Conservation (phyloP, 2,797 vertebrate genomes). For the Danio choprae region DNA sequence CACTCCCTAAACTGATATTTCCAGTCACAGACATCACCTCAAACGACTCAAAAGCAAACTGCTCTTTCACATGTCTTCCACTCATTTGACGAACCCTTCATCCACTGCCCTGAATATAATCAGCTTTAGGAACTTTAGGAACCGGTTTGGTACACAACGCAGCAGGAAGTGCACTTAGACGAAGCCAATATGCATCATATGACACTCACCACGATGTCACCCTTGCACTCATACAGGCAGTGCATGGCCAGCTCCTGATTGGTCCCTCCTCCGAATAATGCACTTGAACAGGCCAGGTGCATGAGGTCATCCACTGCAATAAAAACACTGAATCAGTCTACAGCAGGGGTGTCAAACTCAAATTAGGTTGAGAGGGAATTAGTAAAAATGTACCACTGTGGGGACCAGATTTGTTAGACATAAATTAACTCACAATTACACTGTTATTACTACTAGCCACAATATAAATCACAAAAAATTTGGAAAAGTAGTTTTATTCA, state of each 20-base stretch:
- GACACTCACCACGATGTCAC: constrained; percentile 91
- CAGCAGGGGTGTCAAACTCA: too few relatives aligned
- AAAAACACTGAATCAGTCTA: background rate
- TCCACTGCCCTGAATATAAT: background rate
- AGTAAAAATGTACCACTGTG: too few relatives aligned
- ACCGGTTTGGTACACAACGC: constrained; percentile 2
- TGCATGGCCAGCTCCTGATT: constrained; percentile 96
- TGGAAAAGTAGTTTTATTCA: too few relatives aligned
- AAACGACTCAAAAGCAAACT: background rate
- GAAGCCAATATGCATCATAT: constrained; percentile 46
- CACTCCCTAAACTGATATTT: constrained; percentile 2
- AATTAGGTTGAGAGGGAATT: too few relatives aligned
- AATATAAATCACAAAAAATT: too few relatives aligned
- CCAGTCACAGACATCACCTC: background rate
- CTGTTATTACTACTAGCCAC: too few relatives aligned
- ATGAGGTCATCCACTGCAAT: constrained; percentile 88
- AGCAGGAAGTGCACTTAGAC: constrained; percentile 1
- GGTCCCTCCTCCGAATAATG: constrained; percentile 91
- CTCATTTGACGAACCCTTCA: background rate
- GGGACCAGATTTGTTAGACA: too few relatives aligned
- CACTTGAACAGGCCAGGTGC: constrained; percentile 94
- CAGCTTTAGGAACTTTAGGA: background rate
- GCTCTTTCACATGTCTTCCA: constrained; percentile 14
- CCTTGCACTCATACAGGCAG: constrained; percentile 89
- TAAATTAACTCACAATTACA: too few relatives aligned